Evolutionary conservation across 2,797 vertebrate species (phyloP), one percentile per base, ranked within the genome.

Genomic region (Acanthurus lineatus): DNA sequence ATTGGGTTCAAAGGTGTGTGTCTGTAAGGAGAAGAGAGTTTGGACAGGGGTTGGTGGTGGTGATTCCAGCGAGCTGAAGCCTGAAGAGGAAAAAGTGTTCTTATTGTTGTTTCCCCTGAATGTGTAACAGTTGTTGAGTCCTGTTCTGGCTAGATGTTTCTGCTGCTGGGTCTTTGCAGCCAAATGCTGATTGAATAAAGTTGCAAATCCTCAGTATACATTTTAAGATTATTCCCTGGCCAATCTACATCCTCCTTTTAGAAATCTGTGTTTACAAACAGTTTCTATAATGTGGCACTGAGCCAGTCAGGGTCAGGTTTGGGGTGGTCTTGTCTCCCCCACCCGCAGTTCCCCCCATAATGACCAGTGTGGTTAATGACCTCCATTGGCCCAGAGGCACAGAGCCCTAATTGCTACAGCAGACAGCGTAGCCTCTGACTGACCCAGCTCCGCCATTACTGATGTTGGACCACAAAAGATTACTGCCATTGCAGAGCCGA

Each of bases 331-430:
- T 68, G 67, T 69, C 81, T 69, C 45, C 45, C 61, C 20, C 42
- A 47, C 45, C 10, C 45, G 5, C 45, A 11, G 11, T 4, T 77
- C 75, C 80, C 75, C 63, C 65, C 40, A 59, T 94, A 94, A 93
- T 93, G 91, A 92, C 92, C 88, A 61, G 35, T 79, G 77, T 91
- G 67, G 89, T 84, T 94, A 94, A 95, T 92, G 92, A 93, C 92
- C 94, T 84, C 85, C 84, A 77, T 77, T 86, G 81, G 86, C 91
- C 88, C 38, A 78, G 84, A 90, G 90, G 87, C 85, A 86, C 74
- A 56, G 70, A 76, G 70, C 64, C 84, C 81, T 94, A 92, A 94
- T 94, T 93, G 93, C 87, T 63, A 40, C 70, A 86, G 85, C 93
- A 95, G 92, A 93, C 93, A 53, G 86, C 45, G 49, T 93, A 88